Evolutionary conservation across 2,797 vertebrate species (phyloP).

Genomic region (Tragopan temminckii): DNA sequence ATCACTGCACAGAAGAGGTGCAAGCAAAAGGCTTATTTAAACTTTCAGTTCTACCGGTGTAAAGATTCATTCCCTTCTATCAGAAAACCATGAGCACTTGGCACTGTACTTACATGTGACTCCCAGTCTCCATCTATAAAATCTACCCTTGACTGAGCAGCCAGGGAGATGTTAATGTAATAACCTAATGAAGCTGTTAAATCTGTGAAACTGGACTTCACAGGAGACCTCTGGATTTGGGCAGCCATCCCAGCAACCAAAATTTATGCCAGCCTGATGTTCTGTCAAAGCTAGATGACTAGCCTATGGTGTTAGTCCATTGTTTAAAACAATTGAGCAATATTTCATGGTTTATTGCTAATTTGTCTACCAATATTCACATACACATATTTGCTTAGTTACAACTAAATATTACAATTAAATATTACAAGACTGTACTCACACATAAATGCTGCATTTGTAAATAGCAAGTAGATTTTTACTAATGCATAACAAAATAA

Average conservation of each 20-base stretch:
- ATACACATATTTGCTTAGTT: fast-evolving
- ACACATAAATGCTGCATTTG: neutral
- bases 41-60: neutral
- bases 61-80: neutral
- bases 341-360: neutral
- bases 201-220: neutral
- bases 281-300: neutral
- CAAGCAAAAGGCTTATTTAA: neutral
- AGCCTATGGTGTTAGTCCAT: neutral
- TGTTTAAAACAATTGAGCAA: neutral
- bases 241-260: neutral
- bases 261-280: neutral
- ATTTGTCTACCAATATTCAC: neutral
- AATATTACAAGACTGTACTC: neutral
- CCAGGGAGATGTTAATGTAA: neutral
- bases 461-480: neutral
- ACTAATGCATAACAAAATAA: neutral
- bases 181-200: neutral
- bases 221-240: neutral
- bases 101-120: neutral
- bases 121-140: neutral
- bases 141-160: neutral
- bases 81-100: neutral
- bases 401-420: too few relatives aligned
- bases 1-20: neutral